Percentiles rank a stretch among this genome's conserved stretches.
Conservation (phyloP, 2,888 invertebrate species). For the Polylopha cassiicola region DNA sequence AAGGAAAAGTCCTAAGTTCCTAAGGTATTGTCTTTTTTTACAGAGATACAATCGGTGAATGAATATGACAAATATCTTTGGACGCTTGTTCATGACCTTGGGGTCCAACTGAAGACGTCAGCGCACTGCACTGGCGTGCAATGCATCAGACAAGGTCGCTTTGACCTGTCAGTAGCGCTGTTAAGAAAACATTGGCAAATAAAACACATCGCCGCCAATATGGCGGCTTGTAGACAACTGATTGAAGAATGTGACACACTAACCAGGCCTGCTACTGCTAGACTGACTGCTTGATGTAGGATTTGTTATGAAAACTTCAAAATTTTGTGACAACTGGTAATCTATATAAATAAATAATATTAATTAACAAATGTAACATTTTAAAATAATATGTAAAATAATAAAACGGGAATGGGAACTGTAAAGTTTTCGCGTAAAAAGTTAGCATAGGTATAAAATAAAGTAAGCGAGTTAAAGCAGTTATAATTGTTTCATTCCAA, state of each 20-base stretch:
- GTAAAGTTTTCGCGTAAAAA: too few species aligned
- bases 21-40: constrained; percentile 32
- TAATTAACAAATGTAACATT: too few species aligned
- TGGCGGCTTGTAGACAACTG: constrained; percentile 74
- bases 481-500: too few species aligned
- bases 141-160: constrained; percentile 90
- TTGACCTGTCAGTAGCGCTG: constrained; percentile 84
- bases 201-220: constrained; percentile 81
- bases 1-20: constrained; percentile 2
- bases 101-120: constrained; percentile 84
- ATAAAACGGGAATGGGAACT: too few species aligned
- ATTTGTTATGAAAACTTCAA: too few species aligned
- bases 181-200: constrained; percentile 90
- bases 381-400: too few species aligned
- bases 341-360: too few species aligned
- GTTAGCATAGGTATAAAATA: too few species aligned
- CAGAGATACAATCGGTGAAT: constrained; percentile 92
- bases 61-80: constrained; percentile 88
- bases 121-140: constrained; percentile 89
- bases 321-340: too few species aligned
- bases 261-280: constrained; percentile 55
- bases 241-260: constrained; percentile 69
- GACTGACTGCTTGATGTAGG: constrained; percentile 34
- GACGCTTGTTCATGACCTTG: constrained; percentile 89
- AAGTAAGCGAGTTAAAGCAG: too few species aligned